Percentiles rank a stretch among this genome's conserved stretches.
Evolutionary conservation across 2,888 invertebrate species (phyloP).

Genomic region (Venustoraphidia nigricollis): DNA sequence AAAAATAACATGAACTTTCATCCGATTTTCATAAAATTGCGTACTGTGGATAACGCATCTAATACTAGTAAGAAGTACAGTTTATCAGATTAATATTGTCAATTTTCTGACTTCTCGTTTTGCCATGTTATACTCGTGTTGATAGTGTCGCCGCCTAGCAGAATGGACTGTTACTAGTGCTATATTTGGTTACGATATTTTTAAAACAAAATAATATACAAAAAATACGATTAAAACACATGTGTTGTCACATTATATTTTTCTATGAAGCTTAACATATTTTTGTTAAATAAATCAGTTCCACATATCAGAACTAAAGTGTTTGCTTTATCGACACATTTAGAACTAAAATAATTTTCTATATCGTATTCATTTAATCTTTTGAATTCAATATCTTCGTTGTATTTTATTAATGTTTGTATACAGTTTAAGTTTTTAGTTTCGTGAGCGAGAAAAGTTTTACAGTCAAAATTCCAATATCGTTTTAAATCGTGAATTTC

Average conservation of each 20-base stretch:
- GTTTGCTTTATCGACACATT: constrained; percentile 15
- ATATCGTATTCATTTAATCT: constrained; percentile 27
- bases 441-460: constrained; percentile 37
- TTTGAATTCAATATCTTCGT: constrained; percentile 30
- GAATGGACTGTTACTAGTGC: background rate
- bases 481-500: constrained; percentile 38
- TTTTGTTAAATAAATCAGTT: constrained; percentile 35
- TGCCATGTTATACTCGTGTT: too few relatives aligned
- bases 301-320: constrained; percentile 46
- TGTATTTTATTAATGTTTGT: constrained; percentile 26
- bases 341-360: constrained; percentile 21
- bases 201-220: background rate
- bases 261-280: constrained; percentile 24
- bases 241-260: constrained; percentile 4
- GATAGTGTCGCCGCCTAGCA: background rate
- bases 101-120: too few relatives aligned
- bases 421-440: constrained; percentile 13
- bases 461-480: constrained; percentile 63
- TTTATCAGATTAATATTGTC: too few relatives aligned
- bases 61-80: too few relatives aligned
- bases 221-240: constrained; percentile 7
- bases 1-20: too few relatives aligned
- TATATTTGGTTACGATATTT: background rate
- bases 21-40: too few relatives aligned
- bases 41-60: too few relatives aligned